A percentile compares a stretch with the other conserved stretches of the same genome.
Conservation (phyloP, 2,797 vertebrate species). For the Rhinoraja longicauda region DNA sequence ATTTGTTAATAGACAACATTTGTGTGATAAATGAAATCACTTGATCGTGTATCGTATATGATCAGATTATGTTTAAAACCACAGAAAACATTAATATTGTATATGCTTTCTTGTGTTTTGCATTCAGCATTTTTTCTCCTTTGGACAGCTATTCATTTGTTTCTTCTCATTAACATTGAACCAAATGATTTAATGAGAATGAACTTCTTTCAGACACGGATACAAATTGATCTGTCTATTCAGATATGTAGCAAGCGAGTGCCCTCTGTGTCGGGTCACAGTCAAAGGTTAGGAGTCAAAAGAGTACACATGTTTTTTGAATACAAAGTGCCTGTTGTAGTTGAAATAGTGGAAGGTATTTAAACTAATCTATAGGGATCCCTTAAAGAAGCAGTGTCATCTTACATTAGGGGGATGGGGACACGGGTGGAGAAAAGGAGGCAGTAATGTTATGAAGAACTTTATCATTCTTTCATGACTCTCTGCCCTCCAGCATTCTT, state of each 20-base stretch:
- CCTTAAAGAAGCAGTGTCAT: background rate
- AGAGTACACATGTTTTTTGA: conserved; percentile 23
- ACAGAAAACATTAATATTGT: background rate
- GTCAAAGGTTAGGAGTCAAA: conserved; percentile 28
- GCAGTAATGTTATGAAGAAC: background rate
- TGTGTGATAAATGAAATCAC: background rate
- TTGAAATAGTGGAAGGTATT: conserved; percentile 13
- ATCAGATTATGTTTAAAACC: background rate
- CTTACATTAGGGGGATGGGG: background rate
- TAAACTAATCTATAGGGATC: conserved; percentile 26
- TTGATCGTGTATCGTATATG: background rate
- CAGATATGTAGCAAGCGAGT: background rate
- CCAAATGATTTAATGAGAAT: background rate
- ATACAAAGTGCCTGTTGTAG: conserved; percentile 35
- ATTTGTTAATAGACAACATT: background rate
- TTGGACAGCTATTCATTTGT: background rate
- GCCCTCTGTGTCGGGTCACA: conserved; percentile 17
- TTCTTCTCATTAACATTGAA: conserved; percentile 7
- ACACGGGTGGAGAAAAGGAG: background rate
- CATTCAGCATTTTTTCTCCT: background rate
- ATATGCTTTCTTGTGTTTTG: background rate
- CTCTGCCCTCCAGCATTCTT: background rate
- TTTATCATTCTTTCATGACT: background rate
- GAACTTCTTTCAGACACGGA: background rate
- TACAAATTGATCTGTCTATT: conserved; percentile 29